phyloP scores from a whole-genome alignment of 2,113 vertebrate species.

The Heterotis niloticus region DNA sequence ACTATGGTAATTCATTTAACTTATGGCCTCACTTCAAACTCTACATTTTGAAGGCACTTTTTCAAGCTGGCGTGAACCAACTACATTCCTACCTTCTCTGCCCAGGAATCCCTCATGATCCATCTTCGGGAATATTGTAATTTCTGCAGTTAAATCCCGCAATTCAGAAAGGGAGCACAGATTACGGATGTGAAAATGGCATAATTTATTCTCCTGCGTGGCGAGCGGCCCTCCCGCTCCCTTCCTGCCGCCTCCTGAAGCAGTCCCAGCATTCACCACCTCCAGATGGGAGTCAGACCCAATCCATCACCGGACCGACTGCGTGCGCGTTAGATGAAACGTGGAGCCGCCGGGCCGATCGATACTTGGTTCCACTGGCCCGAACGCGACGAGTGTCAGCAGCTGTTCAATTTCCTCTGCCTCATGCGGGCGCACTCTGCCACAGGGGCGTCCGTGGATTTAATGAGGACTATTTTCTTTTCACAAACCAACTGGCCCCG shows the following conservation, averaged over 20 bases:
- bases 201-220: not conserved
- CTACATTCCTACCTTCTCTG: not conserved
- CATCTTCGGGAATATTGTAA: not conserved
- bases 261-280: not conserved
- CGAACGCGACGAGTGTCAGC: slow-evolving; percentile 8
- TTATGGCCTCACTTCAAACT: no score
- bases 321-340: slow-evolving; percentile 7
- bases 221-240: not conserved
- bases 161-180: no score
- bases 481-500: slow-evolving; percentile 14
- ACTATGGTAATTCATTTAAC: no score
- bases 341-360: slow-evolving; percentile 13
- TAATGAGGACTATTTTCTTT: slow-evolving; percentile 46
- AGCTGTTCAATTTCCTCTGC: slow-evolving; percentile 20
- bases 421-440: slow-evolving; percentile 9
- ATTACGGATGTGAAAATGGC: not conserved
- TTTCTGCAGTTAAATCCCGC: no score
- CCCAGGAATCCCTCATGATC: not conserved
- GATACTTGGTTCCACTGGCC: slow-evolving; percentile 7
- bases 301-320: slow-evolving; percentile 13
- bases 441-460: slow-evolving; percentile 27
- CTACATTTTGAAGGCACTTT: no score
- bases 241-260: not conserved
- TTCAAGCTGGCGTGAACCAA: not conserved
- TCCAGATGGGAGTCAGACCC: not conserved